These are phyloP conservation scores for Orbicella faveolata DNA, from an alignment of 64 coral and sea anemone genomes.

Conservation along the genomic window DNA sequence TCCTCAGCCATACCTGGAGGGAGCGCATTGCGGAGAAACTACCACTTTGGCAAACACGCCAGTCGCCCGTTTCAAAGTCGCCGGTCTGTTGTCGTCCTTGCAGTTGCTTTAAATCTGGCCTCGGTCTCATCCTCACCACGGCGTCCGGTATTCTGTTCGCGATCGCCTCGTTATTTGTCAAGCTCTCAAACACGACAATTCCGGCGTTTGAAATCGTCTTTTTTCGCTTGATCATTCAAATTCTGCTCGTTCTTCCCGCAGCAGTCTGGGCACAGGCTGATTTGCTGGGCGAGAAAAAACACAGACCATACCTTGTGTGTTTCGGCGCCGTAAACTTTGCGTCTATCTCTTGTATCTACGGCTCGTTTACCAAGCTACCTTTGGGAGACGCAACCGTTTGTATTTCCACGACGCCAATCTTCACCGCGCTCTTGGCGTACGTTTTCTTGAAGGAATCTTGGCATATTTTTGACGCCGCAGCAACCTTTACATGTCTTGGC, in stretches of 20 bases:
- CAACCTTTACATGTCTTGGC: slow-evolving; percentile 58
- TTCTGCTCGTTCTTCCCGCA: slow-evolving; percentile 61
- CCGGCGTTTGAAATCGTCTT: slow-evolving; percentile 89
- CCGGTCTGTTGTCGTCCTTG: neutral
- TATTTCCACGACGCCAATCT: slow-evolving; percentile 82
- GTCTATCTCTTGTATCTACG: slow-evolving; percentile 79
- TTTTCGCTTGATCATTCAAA: slow-evolving; percentile 76
- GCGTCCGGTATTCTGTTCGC: slow-evolving; percentile 74
- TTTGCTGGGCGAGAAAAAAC: slow-evolving; percentile 68
- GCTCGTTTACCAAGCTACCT: slow-evolving; percentile 72
- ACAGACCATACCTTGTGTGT: slow-evolving; percentile 55
- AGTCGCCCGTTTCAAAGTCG: neutral
- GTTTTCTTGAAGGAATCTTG: slow-evolving; percentile 80
- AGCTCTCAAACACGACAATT: slow-evolving; percentile 80
- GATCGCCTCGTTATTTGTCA: slow-evolving; percentile 81
- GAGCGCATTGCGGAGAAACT: slow-evolving; percentile 14
- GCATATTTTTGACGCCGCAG: slow-evolving; percentile 60
- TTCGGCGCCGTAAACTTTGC: slow-evolving; percentile 80
- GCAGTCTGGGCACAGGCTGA: slow-evolving; percentile 68
- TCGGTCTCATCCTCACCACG: slow-evolving; percentile 60
- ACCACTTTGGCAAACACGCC: neutral
- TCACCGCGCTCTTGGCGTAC: slow-evolving; percentile 74
- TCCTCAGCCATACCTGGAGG: slow-evolving; percentile 58
- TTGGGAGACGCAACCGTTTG: slow-evolving; percentile 82
- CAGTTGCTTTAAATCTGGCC: slow-evolving; percentile 38